Evolutionary conservation across 2,113 vertebrate species (phyloP).

Genomic region (Dipodomys stephensi): DNA sequence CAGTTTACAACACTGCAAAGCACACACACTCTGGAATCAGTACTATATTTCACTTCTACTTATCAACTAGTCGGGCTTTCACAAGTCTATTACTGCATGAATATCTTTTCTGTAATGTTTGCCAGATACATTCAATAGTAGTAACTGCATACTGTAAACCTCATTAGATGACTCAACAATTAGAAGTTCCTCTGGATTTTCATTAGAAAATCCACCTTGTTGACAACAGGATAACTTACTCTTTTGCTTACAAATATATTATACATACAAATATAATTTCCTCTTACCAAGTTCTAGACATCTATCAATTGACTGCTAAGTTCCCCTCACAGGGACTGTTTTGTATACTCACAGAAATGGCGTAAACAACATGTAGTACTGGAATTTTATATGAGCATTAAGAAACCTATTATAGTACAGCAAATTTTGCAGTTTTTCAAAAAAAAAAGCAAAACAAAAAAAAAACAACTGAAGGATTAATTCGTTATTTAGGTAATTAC

Average conservation of each 20-base stretch:
- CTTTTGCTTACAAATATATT: background rate
- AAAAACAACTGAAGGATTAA: too few relatives aligned
- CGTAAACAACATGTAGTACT: background rate
- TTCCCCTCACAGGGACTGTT: background rate
- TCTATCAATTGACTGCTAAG: background rate
- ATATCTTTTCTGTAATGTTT: background rate
- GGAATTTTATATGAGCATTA: too few relatives aligned
- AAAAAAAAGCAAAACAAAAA: too few relatives aligned
- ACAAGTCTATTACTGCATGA: background rate
- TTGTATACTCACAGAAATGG: background rate
- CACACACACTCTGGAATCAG: background rate
- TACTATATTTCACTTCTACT: background rate
- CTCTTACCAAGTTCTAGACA: background rate
- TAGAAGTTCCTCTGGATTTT: background rate
- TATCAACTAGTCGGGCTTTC: background rate
- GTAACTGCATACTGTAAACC: fast-evolving
- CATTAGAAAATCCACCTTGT: background rate
- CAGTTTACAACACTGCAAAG: background rate
- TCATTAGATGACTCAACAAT: background rate
- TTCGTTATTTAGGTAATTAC: too few relatives aligned
- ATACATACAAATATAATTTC: background rate
- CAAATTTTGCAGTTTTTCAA: too few relatives aligned
- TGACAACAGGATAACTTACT: background rate
- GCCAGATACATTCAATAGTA: background rate
- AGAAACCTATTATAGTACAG: too few relatives aligned